Evolutionary conservation across 2,113 vertebrate genomes (phyloP).

Genomic region (Brevimyrus niger): DNA sequence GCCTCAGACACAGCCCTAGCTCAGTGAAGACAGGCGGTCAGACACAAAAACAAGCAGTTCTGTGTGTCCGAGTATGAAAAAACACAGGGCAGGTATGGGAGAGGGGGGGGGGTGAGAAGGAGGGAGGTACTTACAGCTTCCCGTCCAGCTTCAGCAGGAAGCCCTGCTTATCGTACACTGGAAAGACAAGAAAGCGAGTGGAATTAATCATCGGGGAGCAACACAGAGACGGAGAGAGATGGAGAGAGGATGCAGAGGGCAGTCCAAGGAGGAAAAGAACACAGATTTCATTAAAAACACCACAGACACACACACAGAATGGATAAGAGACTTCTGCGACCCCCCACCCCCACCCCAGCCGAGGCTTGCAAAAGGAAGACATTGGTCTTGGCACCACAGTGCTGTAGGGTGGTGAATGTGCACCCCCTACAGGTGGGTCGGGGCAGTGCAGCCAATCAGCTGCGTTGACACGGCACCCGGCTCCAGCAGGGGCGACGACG

Average conservation of each 20-base stretch:
- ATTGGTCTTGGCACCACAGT: background rate
- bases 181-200: constrained; percentile 35
- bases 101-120: constrained; percentile 13
- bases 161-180: constrained; percentile 92
- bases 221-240: background rate
- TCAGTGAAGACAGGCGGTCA: background rate
- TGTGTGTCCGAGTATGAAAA: background rate
- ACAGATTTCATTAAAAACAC: background rate
- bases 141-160: constrained; percentile 89
- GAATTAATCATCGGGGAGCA: constrained; percentile 10
- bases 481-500: background rate
- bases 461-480: background rate
- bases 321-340: background rate
- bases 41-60: background rate
- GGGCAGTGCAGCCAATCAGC: background rate
- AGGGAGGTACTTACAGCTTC: constrained; percentile 82
- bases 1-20: background rate
- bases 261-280: background rate
- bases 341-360: background rate
- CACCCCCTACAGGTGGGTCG: background rate
- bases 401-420: background rate
- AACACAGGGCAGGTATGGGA: background rate
- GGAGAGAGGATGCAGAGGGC: background rate
- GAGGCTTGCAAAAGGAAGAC: background rate
- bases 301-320: background rate